Evolutionary conservation across 2,888 invertebrate species (phyloP).

Genomic region (Xestia xanthographa): DNA sequence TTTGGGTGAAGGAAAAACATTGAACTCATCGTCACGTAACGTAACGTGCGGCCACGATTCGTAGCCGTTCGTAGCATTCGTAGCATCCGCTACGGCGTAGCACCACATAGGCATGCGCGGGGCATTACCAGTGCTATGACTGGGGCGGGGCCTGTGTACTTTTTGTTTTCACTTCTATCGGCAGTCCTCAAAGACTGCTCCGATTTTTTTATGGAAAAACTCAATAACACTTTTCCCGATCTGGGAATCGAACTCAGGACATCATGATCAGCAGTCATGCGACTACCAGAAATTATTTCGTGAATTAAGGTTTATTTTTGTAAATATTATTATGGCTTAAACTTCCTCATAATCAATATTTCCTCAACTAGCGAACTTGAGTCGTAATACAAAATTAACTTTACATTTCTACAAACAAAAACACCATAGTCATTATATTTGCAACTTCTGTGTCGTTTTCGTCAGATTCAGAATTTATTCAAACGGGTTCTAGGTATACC

Average conservation of each 20-base stretch:
- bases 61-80: too few relatives aligned
- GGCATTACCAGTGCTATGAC: too few relatives aligned
- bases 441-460: slow-evolving; percentile 12
- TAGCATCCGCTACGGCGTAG: too few relatives aligned
- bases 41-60: too few relatives aligned
- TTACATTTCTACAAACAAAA: background rate
- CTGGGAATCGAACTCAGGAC: background rate
- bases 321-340: background rate
- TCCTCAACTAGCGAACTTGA: background rate
- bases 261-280: background rate
- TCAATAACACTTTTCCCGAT: background rate
- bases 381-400: slow-evolving; percentile 3
- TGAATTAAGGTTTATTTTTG: background rate
- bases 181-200: too few relatives aligned
- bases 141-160: too few relatives aligned
- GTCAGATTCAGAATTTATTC: background rate
- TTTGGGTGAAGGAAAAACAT: too few relatives aligned
- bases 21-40: too few relatives aligned
- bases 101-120: too few relatives aligned
- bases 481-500: background rate
- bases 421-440: slow-evolving; percentile 3
- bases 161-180: too few relatives aligned
- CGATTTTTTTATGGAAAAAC: background rate
- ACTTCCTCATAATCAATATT: background rate
- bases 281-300: background rate